Evolutionary conservation across 2,797 vertebrate species (phyloP), one percentile per base, ranked within the genome.

Genomic region (Iguana delicatissima): DNA sequence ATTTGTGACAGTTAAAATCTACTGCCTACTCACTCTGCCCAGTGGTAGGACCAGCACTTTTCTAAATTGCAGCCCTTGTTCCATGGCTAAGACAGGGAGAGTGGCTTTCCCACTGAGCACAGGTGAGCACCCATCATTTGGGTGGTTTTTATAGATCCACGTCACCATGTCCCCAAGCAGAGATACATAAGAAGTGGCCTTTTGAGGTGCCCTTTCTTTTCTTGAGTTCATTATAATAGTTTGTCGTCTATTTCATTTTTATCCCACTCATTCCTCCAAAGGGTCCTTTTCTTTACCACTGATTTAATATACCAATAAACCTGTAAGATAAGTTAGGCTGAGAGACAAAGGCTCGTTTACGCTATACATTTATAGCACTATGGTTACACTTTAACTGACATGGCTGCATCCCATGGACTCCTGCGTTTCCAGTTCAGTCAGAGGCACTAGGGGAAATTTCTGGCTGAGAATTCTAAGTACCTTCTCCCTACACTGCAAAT

Each of bases 191-290:
- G 59, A n/a, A 4, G 9, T 59, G 52, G 38, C 26, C 20, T 73
- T 74, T 26, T 42, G 26, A 46, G 8, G 35, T 2, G 4, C 24
- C 5, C 42, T 24, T 35, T 22, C 81, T 24, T 50, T 13, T 73
- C 38, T 57, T 74, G 69, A n/a, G n/a, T 38, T 9, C 29, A 67
- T 9, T 50, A 5, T 52, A 50, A 72, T 52, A 8, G 38, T 46
- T 84, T 12, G 80, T 87, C 67, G 50, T 67, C 80, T 67, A n/a
- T 50, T 87, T n/a, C 18, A 35, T 35, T 87, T 69, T 38, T 50
- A 87, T 67, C 59, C 22, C 59, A 67, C 2, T 6, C 1, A 4
- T 80, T 50, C 74, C 29, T 46, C n/a, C 26, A 67, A 22, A 79
- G 87, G 8, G 24, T 69, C 7, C 29, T 84, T 84, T 18, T 0